Evolutionary conservation across 2,888 invertebrate genomes (phyloP).

Genomic region (Siphonodentalium dalli): DNA sequence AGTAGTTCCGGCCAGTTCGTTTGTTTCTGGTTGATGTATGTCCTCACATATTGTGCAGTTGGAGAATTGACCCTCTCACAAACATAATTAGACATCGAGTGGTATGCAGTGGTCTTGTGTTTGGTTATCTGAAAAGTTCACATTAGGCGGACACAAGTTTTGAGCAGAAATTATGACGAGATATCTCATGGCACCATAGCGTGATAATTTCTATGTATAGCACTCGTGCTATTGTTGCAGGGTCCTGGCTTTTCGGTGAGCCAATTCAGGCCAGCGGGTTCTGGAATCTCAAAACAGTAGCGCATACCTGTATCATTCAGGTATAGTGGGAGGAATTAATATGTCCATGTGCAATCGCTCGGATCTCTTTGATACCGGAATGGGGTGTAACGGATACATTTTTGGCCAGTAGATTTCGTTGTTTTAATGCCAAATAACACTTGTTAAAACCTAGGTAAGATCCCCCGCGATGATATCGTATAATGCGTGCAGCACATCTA

Average conservation of each 20-base stretch:
- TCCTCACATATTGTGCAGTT: constrained; percentile 22
- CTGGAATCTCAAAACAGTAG: too few species aligned
- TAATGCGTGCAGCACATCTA: too few species aligned
- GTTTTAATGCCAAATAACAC: too few species aligned
- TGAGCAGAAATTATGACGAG: constrained; percentile 28
- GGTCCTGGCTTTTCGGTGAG: constrained; percentile 19
- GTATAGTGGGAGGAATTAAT: too few species aligned
- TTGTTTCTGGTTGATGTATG: constrained; percentile 25
- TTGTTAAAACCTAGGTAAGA: too few species aligned
- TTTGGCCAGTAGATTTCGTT: too few species aligned
- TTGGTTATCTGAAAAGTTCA: constrained; percentile 30
- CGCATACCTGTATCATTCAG: too few species aligned
- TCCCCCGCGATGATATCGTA: too few species aligned
- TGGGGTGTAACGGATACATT: too few species aligned
- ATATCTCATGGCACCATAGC: constrained; percentile 25
- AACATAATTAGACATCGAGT: constrained; percentile 26
- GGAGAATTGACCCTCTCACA: constrained; percentile 27
- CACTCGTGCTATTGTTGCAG: constrained; percentile 25
- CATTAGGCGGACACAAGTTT: constrained; percentile 30
- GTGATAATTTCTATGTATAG: constrained; percentile 28
- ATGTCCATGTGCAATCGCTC: too few species aligned
- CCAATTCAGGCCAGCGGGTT: constrained; percentile 22
- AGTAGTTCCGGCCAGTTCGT: constrained; percentile 22
- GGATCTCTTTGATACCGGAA: too few species aligned
- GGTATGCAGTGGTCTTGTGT: constrained; percentile 30